Evolutionary conservation across 2,888 invertebrate genomes (phyloP).

Genomic region (Pammene fasciana): DNA sequence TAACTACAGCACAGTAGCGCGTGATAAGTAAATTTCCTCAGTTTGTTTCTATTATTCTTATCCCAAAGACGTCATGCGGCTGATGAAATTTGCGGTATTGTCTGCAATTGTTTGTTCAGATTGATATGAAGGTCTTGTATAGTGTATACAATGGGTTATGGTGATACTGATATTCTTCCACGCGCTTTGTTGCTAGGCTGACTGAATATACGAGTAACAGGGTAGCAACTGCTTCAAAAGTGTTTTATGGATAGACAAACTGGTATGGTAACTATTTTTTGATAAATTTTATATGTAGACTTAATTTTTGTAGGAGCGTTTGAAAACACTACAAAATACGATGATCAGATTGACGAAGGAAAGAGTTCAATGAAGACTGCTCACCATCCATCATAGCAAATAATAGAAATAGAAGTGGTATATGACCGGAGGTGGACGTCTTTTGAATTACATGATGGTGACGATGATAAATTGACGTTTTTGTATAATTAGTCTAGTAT

Average conservation of each 20-base stretch:
- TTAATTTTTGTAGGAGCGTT: no score
- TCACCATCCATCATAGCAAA: not conserved
- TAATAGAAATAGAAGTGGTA: no score
- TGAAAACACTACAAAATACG: no score
- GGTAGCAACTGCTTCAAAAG: not conserved
- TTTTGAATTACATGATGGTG: not conserved
- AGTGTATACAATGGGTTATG: not conserved
- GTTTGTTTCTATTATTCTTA: constrained; percentile 23
- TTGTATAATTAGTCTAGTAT: not conserved
- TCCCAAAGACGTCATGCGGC: constrained; percentile 42
- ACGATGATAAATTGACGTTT: not conserved
- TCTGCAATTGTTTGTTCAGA: constrained; percentile 45
- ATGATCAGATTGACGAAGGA: no score
- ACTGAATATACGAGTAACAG: not conserved
- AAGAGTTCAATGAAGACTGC: no score
- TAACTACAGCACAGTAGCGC: constrained; percentile 19
- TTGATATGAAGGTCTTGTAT: constrained; percentile 20
- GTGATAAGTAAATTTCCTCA: constrained; percentile 37
- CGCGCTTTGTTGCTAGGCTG: not conserved
- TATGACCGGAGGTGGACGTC: no score
- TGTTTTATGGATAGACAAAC: no score
- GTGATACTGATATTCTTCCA: not conserved
- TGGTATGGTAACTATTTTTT: no score
- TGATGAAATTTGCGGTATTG: constrained; percentile 56
- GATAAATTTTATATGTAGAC: no score